These are phyloP conservation scores for Aleiodes alternator DNA, from an alignment of 2,888 invertebrate genomes.

Conservation along the genomic window DNA sequence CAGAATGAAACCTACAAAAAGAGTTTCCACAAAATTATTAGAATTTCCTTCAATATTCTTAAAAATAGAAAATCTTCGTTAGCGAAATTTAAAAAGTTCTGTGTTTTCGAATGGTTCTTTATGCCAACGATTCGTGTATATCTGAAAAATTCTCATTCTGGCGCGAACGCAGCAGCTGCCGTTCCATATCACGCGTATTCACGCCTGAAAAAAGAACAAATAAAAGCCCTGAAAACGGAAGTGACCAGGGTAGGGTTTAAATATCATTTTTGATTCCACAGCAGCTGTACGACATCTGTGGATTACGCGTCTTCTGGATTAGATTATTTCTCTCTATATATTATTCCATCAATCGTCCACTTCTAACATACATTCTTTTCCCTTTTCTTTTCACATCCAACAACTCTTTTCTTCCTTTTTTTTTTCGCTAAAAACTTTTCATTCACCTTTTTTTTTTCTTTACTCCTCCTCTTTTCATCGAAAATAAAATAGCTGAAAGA, in stretches of 20 bases:
- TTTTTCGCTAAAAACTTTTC: not conserved
- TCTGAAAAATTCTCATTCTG: slow-evolving; percentile 2
- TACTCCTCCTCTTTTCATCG: slow-evolving; percentile 8
- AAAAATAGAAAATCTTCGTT: no score
- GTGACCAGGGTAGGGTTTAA: slow-evolving; percentile 36
- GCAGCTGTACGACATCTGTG: slow-evolving; percentile 73
- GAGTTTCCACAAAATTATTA: no score
- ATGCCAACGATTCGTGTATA: not conserved
- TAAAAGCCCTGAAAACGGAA: slow-evolving; percentile 40
- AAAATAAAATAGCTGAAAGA: slow-evolving; percentile 37
- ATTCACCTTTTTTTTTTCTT: not conserved
- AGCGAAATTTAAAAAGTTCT: no score
- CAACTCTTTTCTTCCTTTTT: not conserved
- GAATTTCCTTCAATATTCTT: no score
- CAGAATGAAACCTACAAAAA: no score
- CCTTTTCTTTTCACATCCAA: not conserved
- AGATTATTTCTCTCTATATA: slow-evolving; percentile 39
- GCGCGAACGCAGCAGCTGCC: slow-evolving; percentile 17
- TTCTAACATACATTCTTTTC: not conserved
- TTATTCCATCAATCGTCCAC: not conserved
- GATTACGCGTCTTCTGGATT: slow-evolving; percentile 63
- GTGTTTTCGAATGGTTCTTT: no score
- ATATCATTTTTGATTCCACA: slow-evolving; percentile 36
- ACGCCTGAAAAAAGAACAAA: slow-evolving; percentile 13
- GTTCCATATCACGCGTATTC: slow-evolving; percentile 15